These are phyloP conservation scores for Psilopsiagon aurifrons DNA, from an alignment of 2,113 vertebrate genomes.

Conservation along the genomic window DNA sequence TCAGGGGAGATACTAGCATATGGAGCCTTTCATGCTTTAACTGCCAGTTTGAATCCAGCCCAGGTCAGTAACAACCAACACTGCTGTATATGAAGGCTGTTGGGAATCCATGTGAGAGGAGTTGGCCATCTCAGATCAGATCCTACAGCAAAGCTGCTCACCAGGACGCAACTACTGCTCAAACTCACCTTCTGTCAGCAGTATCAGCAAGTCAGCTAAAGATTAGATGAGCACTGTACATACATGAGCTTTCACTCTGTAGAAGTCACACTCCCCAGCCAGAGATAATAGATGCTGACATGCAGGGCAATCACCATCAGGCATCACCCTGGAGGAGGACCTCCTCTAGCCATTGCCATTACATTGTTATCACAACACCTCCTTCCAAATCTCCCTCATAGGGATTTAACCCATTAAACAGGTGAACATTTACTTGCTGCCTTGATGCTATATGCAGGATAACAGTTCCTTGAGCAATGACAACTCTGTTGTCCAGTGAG, in stretches of 20 bases:
- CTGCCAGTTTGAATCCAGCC: constrained; percentile 11
- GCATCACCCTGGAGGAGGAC: neutral
- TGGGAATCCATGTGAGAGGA: neutral
- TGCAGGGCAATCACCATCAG: neutral
- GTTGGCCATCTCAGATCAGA: neutral
- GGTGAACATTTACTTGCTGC: neutral
- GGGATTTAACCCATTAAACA: neutral
- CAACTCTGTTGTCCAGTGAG: neutral
- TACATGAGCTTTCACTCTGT: neutral
- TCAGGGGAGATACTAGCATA: constrained; percentile 16
- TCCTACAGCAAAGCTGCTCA: neutral
- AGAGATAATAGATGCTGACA: neutral
- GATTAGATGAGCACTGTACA: neutral
- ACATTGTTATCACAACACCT: neutral
- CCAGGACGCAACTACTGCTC: neutral
- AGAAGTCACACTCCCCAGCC: neutral
- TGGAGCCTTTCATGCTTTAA: neutral
- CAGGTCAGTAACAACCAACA: neutral
- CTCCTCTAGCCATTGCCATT: neutral
- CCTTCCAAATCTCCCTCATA: neutral
- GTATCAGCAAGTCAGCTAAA: neutral
- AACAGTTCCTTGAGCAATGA: neutral
- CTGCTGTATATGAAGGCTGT: neutral
- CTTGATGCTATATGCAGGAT: neutral
- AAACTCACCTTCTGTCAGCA: neutral